Percentiles rank a stretch among this genome's conserved stretches.
phyloP scores from a whole-genome alignment of 2,888 invertebrate genomes.

The Ornithoptera alexandrae region DNA sequence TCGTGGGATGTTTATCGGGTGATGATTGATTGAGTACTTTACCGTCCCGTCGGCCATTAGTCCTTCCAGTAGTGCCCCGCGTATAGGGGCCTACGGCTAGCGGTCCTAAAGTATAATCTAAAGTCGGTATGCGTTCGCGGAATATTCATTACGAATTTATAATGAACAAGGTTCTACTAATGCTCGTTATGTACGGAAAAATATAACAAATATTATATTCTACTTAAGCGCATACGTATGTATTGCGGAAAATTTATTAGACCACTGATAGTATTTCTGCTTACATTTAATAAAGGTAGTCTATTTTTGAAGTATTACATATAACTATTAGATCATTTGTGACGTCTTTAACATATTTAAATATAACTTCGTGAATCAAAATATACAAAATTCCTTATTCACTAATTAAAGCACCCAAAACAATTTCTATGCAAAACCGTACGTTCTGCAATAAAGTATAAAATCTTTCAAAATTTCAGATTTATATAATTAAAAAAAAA shows the following conservation, averaged over 20 bases:
- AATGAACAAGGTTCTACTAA: slow-evolving; percentile 7
- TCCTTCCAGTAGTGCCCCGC: no score
- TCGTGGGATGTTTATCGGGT: no score
- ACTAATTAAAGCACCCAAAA: no score
- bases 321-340: not conserved
- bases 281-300: not conserved
- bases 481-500: not conserved
- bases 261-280: not conserved
- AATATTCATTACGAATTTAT: slow-evolving; percentile 12
- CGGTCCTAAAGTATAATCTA: not conserved
- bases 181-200: slow-evolving; percentile 11
- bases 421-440: no score
- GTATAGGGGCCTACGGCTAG: no score
- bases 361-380: no score
- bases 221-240: slow-evolving; percentile 17
- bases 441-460: no score
- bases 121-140: slow-evolving; percentile 25
- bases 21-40: no score
- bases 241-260: slow-evolving; percentile 22
- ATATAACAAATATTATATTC: slow-evolving; percentile 23
- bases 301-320: slow-evolving; percentile 13
- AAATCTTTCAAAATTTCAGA: no score
- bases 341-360: not conserved
- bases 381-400: no score
- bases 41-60: no score